These are phyloP conservation scores for Puffinus mauretanicus DNA, from an alignment of 2,113 vertebrate genomes.

Conservation along the genomic window DNA sequence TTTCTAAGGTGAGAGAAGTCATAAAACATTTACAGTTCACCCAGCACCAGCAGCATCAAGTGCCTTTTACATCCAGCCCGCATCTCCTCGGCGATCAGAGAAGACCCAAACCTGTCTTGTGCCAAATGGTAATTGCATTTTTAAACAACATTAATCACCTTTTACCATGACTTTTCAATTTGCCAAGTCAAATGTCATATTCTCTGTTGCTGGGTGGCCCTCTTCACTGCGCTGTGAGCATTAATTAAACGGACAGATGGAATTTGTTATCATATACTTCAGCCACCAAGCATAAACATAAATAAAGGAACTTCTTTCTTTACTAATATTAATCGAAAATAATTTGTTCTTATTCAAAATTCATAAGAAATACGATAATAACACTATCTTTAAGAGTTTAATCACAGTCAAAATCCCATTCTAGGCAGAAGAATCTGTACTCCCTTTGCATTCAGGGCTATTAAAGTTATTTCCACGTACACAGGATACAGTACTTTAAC, in stretches of 20 bases:
- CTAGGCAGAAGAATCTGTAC: not conserved
- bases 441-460: not conserved
- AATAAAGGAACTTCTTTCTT: not conserved
- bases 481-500: not conserved
- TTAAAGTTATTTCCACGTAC: not conserved
- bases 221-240: not conserved
- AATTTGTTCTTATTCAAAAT: not conserved
- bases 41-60: constrained; percentile 1
- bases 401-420: not conserved
- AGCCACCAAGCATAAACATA: not conserved
- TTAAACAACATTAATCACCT: constrained; percentile 32
- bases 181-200: constrained; percentile 28
- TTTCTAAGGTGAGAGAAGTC: constrained; percentile 15
- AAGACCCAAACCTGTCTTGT: not conserved
- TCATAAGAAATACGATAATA: not conserved
- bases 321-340: not conserved
- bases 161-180: not conserved
- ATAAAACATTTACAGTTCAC: constrained; percentile 34
- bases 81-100: not conserved
- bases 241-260: not conserved
- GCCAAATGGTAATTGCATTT: constrained; percentile 36
- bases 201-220: not conserved
- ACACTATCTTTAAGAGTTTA: not conserved
- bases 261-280: not conserved
- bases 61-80: not conserved